Conservation (phyloP, 1,140 invertebrate genomes). For the Tachypleus tridentatus region DNA sequence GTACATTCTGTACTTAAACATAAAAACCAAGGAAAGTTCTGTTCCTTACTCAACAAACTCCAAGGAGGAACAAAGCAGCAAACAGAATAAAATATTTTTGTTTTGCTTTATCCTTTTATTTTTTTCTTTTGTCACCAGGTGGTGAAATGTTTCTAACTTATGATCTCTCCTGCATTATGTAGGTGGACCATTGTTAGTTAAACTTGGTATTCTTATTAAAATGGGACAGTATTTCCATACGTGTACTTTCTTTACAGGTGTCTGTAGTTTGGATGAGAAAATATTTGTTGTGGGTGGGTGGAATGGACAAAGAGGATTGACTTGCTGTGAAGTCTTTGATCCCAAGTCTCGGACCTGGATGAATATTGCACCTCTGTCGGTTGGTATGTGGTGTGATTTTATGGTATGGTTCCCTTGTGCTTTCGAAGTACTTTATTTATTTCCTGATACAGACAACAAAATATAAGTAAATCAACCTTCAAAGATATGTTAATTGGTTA, state of each 20-base stretch:
- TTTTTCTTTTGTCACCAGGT: too few species aligned
- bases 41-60: too few species aligned
- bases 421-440: neutral
- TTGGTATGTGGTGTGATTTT: slow-evolving; percentile 35
- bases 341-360: slow-evolving; percentile 49
- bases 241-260: slow-evolving; percentile 39
- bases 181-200: neutral
- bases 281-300: slow-evolving; percentile 70
- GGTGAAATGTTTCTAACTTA: too few species aligned
- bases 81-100: too few species aligned
- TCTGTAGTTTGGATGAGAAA: slow-evolving; percentile 52
- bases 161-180: neutral
- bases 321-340: slow-evolving; percentile 59
- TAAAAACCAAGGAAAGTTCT: too few species aligned
- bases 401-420: too few species aligned
- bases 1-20: too few species aligned
- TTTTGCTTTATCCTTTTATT: too few species aligned
- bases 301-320: slow-evolving; percentile 58
- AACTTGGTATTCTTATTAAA: neutral
- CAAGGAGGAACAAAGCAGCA: too few species aligned
- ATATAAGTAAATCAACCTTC: neutral
- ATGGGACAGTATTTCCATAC: neutral
- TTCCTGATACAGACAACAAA: slow-evolving; percentile 3
- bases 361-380: slow-evolving; percentile 49
- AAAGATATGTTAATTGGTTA: too few species aligned